Base-by-base conservation (phyloP, 2,888 invertebrate species). In the Caenorhabditis panamensis region DNA sequence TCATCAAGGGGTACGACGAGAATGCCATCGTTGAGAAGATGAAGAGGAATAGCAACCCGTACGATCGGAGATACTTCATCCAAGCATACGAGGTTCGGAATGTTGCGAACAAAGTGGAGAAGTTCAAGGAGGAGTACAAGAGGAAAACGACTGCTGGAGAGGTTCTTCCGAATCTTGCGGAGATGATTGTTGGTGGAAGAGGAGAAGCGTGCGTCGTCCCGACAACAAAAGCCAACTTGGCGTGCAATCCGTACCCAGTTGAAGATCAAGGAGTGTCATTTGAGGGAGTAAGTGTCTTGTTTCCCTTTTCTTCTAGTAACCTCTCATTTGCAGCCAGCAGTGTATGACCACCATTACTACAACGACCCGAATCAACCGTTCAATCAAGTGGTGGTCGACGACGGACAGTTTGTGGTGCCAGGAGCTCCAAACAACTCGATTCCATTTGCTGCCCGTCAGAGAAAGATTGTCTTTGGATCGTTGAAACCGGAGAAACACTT, bases 61-160 rank as follows among this genome's bases (percentile, higher is more conserved):
- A 31, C 18, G 79, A 85, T 22, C 82, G 86, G 8, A 73, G 78
- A 9, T 83, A 79, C 20, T 83, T 80, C 49, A 53, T 86, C n/a
- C 86, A 86, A 67, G 64, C 62, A 11, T 86, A 86, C 67, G 86
- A 86, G 68, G 81, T 86, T 22, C 59, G 84, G 9, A 84, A 83
- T 51, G 64, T 84, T 13, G 54, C 54, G 1, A 56, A 41, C 18
- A 84, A 84, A 37, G 69, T 84, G 5, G 69, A 64, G 2, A 56
- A 44, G 18, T 66, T 41, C 36, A 67, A 66, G 18, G 61, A 61
- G n/a, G 66, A 66, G 0, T 75, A 31, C 22, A 66, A 61, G 24
- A 61, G 31, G 31, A 31, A 9, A 31, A 9, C 5, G 13, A 13
- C 3, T 13, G 24, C 24, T 16, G 53, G 53, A 53, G 54, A 31